Conservation (phyloP, 2,797 vertebrate species). For the Alfaro cultratus region DNA sequence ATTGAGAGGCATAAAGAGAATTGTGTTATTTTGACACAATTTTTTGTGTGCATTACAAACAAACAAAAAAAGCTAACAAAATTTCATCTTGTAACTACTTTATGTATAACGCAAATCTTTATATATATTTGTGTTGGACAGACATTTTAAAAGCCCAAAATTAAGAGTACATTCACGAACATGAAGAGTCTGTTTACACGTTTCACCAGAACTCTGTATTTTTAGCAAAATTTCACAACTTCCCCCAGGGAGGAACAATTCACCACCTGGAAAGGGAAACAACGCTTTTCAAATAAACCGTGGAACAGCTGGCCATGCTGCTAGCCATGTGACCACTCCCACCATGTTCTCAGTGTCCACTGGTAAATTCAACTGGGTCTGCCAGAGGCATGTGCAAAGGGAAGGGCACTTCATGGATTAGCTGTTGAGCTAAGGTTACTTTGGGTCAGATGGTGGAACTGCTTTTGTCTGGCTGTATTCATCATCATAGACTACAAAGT, state of each 20-base stretch:
- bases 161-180: not conserved
- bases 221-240: conserved; percentile 28
- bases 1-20: not conserved
- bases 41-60: not conserved
- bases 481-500: conserved; percentile 45
- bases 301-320: conserved; percentile 42
- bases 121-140: not conserved
- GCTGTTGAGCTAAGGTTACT: not conserved
- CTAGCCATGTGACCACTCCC: conserved; percentile 48
- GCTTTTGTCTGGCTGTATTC: not conserved
- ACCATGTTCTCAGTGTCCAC: conserved; percentile 10
- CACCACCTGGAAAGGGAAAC: conserved; percentile 57
- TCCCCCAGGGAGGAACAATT: conserved; percentile 18
- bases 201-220: conserved; percentile 16
- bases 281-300: conserved; percentile 45
- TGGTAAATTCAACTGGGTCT: not conserved
- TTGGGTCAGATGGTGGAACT: conserved; percentile 7
- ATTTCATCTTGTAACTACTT: not conserved
- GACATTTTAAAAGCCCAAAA: not conserved
- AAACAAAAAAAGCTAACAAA: not conserved
- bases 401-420: too few relatives aligned
- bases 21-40: not conserved
- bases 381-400: not conserved
- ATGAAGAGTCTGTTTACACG: not conserved
- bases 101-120: not conserved